Evolutionary conservation across 2,888 invertebrate genomes (phyloP).

Genomic region (Melangyna quadrimaculata): DNA sequence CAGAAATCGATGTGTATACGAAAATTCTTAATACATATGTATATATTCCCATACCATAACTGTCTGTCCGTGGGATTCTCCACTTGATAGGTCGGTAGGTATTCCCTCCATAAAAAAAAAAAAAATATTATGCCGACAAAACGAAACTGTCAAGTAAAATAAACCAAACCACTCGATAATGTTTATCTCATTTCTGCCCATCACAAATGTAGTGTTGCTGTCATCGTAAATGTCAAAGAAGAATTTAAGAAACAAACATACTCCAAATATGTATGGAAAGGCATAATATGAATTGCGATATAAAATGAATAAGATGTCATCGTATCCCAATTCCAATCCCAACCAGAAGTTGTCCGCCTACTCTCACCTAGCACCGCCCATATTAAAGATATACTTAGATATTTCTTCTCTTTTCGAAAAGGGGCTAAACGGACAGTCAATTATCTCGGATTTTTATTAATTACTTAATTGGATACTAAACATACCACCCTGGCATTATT

Average conservation of each 20-base stretch:
- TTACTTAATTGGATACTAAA: constrained; percentile 71
- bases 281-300: not conserved
- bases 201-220: constrained; percentile 55
- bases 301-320: constrained; percentile 33
- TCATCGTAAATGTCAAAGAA: constrained; percentile 63
- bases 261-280: not conserved
- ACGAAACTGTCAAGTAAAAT: constrained; percentile 34
- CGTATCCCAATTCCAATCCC: not conserved
- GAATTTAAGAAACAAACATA: constrained; percentile 26
- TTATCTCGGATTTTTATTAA: constrained; percentile 69
- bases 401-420: not conserved
- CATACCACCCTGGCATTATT: constrained; percentile 39
- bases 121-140: constrained; percentile 15
- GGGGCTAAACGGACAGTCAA: constrained; percentile 62
- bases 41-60: constrained; percentile 4
- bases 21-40: not conserved
- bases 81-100: not conserved
- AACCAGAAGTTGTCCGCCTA: constrained; percentile 35
- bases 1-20: not conserved
- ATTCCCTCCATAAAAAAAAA: not conserved
- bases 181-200: constrained; percentile 49
- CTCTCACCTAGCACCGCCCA: constrained; percentile 55
- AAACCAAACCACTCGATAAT: constrained; percentile 38
- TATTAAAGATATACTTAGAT: not conserved
- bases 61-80: constrained; percentile 23